Evolutionary conservation across 92 coral and sea anemone species (phyloP).

Genomic region (Ricordea florida): DNA sequence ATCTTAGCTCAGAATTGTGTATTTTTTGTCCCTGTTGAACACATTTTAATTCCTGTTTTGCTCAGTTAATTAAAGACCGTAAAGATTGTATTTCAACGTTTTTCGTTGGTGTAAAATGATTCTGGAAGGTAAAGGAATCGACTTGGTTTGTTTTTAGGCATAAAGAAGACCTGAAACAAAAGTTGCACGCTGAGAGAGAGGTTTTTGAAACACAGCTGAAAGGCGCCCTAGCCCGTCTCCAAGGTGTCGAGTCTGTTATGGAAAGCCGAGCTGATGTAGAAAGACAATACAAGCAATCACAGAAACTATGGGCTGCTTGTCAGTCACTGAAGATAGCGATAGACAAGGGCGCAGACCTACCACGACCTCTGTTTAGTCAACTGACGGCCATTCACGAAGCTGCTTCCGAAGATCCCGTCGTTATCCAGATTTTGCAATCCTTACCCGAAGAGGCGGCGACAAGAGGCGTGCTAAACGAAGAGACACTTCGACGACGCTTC

Average conservation of each 20-base stretch:
- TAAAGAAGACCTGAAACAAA: conserved; percentile 51
- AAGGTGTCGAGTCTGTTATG: conserved; percentile 81
- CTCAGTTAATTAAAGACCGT: too few species aligned
- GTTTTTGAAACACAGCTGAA: conserved; percentile 72
- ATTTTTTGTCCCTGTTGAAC: too few species aligned
- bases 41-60: too few species aligned
- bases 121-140: too few species aligned
- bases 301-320: conserved; percentile 92
- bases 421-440: conserved; percentile 69
- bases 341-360: conserved; percentile 46
- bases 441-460: conserved; percentile 76
- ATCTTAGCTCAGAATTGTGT: too few species aligned
- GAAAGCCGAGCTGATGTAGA: conserved; percentile 85
- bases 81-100: too few species aligned
- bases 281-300: conserved; percentile 76
- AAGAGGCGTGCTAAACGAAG: conserved; percentile 83
- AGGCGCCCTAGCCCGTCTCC: conserved; percentile 76
- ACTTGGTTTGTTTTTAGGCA: conserved; percentile 21
- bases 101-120: too few species aligned
- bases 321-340: conserved; percentile 88
- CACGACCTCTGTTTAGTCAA: conserved; percentile 66
- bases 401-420: conserved; percentile 70
- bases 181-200: conserved; percentile 59
- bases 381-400: conserved; percentile 73
- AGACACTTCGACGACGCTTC: conserved; percentile 80